phyloP scores from a whole-genome alignment of 2,113 vertebrate species.

The Nycticryphes semicollaris region DNA sequence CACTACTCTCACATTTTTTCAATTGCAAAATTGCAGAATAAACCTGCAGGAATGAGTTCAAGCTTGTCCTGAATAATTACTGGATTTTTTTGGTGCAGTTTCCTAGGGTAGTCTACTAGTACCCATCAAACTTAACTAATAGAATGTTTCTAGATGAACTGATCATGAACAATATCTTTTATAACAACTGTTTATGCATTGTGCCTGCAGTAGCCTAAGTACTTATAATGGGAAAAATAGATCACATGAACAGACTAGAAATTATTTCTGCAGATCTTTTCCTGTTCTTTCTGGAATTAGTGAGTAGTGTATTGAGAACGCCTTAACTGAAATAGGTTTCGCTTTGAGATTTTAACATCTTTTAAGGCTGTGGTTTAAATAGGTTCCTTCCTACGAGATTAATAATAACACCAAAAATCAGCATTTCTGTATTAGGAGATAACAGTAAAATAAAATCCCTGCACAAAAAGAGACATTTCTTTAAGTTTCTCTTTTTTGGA shows the following conservation, averaged over 20 bases:
- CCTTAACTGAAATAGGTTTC: background rate
- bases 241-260: background rate
- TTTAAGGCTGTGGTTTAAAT: background rate
- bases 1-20: background rate
- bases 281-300: background rate
- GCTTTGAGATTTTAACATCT: background rate
- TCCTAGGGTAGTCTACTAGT: background rate
- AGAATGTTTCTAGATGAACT: background rate
- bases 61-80: background rate
- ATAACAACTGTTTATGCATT: rapidly evolving
- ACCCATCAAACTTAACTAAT: background rate
- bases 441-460: background rate
- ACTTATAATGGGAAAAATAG: background rate
- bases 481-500: background rate
- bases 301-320: background rate
- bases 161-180: background rate
- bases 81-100: background rate
- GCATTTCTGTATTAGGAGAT: background rate
- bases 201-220: background rate
- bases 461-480: background rate
- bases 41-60: background rate
- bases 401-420: background rate
- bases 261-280: background rate
- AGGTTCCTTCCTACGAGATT: background rate
- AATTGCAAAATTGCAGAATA: background rate